A percentile compares a stretch with the other conserved stretches of the same genome.
These are phyloP conservation scores for Drosophila lacteicornis DNA, from an alignment of 1,140 invertebrate genomes.

Conservation along the genomic window DNA sequence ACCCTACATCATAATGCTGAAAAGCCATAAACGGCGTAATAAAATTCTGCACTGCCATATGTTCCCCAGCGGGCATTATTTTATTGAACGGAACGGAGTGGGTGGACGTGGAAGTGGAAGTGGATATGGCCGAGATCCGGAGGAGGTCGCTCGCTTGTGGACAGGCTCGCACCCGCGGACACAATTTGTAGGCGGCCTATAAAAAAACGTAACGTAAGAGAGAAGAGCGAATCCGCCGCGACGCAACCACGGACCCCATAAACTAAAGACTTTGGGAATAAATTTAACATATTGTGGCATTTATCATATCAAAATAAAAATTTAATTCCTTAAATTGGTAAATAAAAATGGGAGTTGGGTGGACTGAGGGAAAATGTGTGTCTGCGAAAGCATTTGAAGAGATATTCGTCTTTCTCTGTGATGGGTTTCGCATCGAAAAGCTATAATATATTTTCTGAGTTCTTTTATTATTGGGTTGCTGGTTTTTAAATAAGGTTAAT, in stretches of 20 bases:
- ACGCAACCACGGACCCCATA: slow-evolving; percentile 49
- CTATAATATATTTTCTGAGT: not conserved
- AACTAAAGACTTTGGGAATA: slow-evolving; percentile 81
- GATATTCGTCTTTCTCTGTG: not conserved
- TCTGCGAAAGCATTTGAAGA: not conserved
- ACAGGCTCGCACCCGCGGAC: slow-evolving; percentile 27
- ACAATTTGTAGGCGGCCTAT: slow-evolving; percentile 67
- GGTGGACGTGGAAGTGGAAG: slow-evolving; percentile 40
- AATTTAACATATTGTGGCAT: slow-evolving; percentile 79
- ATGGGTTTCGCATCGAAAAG: not conserved
- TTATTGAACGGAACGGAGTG: slow-evolving; percentile 68
- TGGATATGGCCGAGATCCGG: slow-evolving; percentile 23
- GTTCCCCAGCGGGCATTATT: slow-evolving; percentile 82
- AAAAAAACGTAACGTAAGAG: slow-evolving; percentile 34
- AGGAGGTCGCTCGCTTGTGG: slow-evolving; percentile 25
- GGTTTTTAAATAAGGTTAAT: not conserved
- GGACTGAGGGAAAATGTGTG: not conserved
- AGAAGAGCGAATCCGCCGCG: slow-evolving; percentile 9
- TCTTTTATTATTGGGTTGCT: not conserved
- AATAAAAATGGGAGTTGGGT: slow-evolving; percentile 45
- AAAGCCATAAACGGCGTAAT: slow-evolving; percentile 82
- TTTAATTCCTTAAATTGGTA: slow-evolving; percentile 74
- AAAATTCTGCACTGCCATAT: slow-evolving; percentile 83
- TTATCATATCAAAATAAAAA: slow-evolving; percentile 75
- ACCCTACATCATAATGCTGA: slow-evolving; percentile 71